A percentile compares a stretch with the other conserved stretches of the same genome.
phyloP scores from a whole-genome alignment of 2,888 invertebrate genomes.

The Lapara coniferarum region DNA sequence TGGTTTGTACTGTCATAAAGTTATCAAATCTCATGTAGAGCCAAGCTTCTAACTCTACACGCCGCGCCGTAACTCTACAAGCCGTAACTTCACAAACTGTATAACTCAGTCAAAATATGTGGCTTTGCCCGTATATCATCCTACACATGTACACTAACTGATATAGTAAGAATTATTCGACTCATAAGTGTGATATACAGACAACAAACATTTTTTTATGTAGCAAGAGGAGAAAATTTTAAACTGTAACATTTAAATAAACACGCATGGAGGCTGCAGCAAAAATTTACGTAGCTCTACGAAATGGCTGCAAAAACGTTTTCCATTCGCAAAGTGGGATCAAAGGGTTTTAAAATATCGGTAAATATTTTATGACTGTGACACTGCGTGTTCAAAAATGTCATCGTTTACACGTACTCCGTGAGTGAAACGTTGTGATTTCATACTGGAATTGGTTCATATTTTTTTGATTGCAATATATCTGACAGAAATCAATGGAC shows the following conservation, averaged over 20 bases:
- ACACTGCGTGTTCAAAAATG: background rate
- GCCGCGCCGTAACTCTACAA: too few species aligned
- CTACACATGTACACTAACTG: too few species aligned
- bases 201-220: background rate
- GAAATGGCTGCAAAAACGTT: background rate
- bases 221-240: background rate
- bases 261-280: background rate
- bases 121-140: too few species aligned
- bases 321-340: slow-evolving; percentile 1
- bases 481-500: too few species aligned
- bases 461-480: background rate
- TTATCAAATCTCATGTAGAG: too few species aligned
- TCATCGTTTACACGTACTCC: background rate
- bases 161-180: too few species aligned
- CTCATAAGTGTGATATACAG: background rate
- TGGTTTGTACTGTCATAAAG: too few species aligned
- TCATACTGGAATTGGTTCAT: background rate
- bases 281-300: background rate
- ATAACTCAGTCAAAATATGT: too few species aligned
- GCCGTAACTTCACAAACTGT: too few species aligned
- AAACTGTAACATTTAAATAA: slow-evolving; percentile 11
- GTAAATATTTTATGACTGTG: slow-evolving; percentile 9
- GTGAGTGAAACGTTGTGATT: background rate
- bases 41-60: too few species aligned
- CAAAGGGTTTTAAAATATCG: slow-evolving; percentile 2